These are phyloP conservation scores for Ormyrus pomaceus DNA, from an alignment of 2,888 invertebrate species.

Conservation along the genomic window DNA sequence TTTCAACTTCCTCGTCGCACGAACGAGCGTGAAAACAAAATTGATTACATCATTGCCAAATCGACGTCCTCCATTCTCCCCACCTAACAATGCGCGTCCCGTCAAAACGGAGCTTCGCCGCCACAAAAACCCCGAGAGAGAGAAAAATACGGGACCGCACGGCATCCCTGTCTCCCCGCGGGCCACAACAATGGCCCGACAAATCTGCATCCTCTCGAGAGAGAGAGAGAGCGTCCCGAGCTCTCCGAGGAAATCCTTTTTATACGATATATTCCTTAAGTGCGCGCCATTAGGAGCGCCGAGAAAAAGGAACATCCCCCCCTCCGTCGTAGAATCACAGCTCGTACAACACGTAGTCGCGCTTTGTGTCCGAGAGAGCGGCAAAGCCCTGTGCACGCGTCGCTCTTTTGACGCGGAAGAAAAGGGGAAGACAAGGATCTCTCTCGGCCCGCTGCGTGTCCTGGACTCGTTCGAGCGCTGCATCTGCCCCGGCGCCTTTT, in stretches of 20 bases:
- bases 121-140: neutral
- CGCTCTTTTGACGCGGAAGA: slow-evolving; percentile 10
- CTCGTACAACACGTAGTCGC: too few relatives aligned
- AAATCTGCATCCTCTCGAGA: slow-evolving; percentile 33
- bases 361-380: too few relatives aligned
- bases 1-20: too few relatives aligned
- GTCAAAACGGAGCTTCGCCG: neutral
- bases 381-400: neutral
- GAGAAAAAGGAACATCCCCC: neutral
- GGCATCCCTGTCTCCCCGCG: too few relatives aligned
- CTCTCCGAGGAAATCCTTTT: slow-evolving; percentile 32
- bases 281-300: slow-evolving; percentile 22
- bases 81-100: slow-evolving; percentile 4
- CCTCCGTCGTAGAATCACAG: neutral
- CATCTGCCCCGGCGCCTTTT: neutral
- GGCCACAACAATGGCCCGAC: slow-evolving; percentile 10
- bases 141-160: too few relatives aligned
- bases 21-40: neutral
- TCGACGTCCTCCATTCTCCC: slow-evolving; percentile 4
- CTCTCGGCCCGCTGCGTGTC: slow-evolving; percentile 8
- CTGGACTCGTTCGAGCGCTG: neutral
- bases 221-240: too few relatives aligned
- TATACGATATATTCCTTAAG: slow-evolving; percentile 18
- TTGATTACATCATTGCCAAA: slow-evolving; percentile 10
- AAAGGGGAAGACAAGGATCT: slow-evolving; percentile 38